Evolutionary conservation across 1,140 invertebrate species (phyloP).

Genomic region (Heliconius nattereri): DNA sequence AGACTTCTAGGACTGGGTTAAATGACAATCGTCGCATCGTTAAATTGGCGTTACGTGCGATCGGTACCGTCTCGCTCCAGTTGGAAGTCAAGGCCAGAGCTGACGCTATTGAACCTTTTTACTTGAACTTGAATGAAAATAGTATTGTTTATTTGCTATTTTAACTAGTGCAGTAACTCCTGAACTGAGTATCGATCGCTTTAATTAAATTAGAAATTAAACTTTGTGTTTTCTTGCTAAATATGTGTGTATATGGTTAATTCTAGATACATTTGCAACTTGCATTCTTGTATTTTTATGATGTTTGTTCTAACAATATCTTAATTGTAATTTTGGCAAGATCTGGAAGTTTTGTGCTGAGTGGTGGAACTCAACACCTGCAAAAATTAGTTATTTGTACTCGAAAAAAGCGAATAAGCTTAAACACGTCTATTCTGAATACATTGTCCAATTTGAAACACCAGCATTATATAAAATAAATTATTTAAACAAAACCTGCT

Average conservation of each 20-base stretch:
- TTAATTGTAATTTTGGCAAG: too few species aligned
- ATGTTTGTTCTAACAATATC: too few species aligned
- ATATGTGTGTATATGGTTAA: too few species aligned
- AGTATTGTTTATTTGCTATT: background rate
- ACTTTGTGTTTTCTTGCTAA: background rate
- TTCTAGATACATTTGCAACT: too few species aligned
- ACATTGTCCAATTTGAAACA: background rate
- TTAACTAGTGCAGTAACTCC: background rate
- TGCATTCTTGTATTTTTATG: too few species aligned
- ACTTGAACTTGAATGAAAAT: constrained; percentile 21
- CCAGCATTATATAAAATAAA: background rate
- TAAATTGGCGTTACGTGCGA: constrained; percentile 43
- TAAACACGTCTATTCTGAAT: background rate
- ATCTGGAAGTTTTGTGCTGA: too few species aligned
- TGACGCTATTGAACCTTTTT: constrained; percentile 22
- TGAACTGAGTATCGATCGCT: background rate
- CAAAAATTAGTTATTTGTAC: background rate
- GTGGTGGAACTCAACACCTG: too few species aligned
- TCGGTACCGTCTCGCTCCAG: constrained; percentile 29
- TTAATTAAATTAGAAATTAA: background rate
- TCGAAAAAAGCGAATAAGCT: background rate
- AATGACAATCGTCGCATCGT: constrained; percentile 31
- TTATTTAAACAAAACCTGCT: background rate
- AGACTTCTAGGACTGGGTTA: constrained; percentile 26
- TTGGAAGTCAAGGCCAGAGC: constrained; percentile 34